These are phyloP conservation scores for Drosophila setifemur DNA, from an alignment of 1,140 invertebrate genomes.

Conservation along the genomic window DNA sequence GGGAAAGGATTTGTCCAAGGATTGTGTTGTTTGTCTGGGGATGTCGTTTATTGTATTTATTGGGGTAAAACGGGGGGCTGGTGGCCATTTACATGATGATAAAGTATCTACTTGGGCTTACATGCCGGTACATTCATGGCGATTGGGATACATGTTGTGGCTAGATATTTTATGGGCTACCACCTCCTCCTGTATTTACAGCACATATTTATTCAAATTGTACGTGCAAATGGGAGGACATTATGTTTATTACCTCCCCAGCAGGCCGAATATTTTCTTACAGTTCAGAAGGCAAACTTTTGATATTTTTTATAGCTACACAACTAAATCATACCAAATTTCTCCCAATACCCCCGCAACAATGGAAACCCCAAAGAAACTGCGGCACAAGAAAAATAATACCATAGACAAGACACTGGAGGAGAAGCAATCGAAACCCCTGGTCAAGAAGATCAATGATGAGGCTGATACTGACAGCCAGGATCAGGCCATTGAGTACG, in stretches of 20 bases:
- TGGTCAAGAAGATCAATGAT: not conserved
- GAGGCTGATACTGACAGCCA: not conserved
- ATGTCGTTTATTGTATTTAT: constrained; percentile 53
- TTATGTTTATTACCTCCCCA: constrained; percentile 41
- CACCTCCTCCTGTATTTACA: constrained; percentile 43
- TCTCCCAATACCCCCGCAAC: not conserved
- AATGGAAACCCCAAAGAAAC: constrained; percentile 3
- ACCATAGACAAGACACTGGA: not conserved
- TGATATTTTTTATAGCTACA: constrained; percentile 27
- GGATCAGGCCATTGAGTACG: constrained; percentile 34
- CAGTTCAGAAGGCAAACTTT: constrained; percentile 9
- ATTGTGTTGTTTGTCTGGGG: constrained; percentile 30
- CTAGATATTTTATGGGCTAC: constrained; percentile 50
- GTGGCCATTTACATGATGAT: constrained; percentile 65
- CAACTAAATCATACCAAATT: constrained; percentile 30
- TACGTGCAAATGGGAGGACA: constrained; percentile 59
- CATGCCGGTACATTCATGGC: constrained; percentile 1
- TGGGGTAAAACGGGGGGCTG: constrained; percentile 10
- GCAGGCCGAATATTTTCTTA: constrained; percentile 6
- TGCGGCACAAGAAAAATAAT: not conserved
- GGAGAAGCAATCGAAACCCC: not conserved
- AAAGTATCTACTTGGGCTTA: constrained; percentile 64
- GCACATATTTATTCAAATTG: constrained; percentile 64
- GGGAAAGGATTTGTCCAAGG: constrained; percentile 14
- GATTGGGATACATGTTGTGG: constrained; percentile 4